Evolutionary conservation across 2,113 vertebrate species (phyloP).

Genomic region (Paraplagusia blochii): DNA sequence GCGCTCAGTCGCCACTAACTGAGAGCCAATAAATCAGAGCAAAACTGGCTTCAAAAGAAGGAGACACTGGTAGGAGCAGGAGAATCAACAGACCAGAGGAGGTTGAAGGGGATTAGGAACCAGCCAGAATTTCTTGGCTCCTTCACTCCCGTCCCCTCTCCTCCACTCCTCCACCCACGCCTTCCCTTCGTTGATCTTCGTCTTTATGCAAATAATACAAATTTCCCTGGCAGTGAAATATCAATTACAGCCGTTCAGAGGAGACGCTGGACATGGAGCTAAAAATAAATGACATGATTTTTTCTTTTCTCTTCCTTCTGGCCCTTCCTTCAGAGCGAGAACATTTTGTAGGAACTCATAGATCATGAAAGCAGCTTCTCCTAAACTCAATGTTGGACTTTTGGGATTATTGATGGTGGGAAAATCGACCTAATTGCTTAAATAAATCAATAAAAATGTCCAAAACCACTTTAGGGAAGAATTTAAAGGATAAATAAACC

Average conservation of each 20-base stretch:
- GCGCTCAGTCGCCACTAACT: slow-evolving; percentile 26
- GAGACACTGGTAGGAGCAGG: slow-evolving; percentile 39
- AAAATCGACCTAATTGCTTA: too few species aligned
- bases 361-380: background rate
- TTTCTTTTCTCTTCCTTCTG: too few species aligned
- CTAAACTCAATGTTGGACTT: background rate
- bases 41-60: slow-evolving; percentile 32
- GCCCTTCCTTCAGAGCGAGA: background rate
- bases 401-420: too few species aligned
- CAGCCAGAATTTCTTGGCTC: background rate
- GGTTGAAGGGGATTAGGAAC: slow-evolving; percentile 6
- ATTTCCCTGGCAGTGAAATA: background rate
- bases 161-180: background rate
- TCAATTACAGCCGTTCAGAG: background rate
- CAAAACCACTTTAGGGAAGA: too few species aligned
- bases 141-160: background rate
- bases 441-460: too few species aligned
- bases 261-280: background rate
- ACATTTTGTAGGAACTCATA: too few species aligned
- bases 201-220: background rate
- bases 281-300: too few species aligned
- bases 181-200: too few species aligned
- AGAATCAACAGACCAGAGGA: slow-evolving; percentile 7
- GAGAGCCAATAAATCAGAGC: slow-evolving; percentile 31
- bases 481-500: too few species aligned